phyloP scores from a whole-genome alignment of 2,797 vertebrate genomes.

The Champsocephalus esox region DNA sequence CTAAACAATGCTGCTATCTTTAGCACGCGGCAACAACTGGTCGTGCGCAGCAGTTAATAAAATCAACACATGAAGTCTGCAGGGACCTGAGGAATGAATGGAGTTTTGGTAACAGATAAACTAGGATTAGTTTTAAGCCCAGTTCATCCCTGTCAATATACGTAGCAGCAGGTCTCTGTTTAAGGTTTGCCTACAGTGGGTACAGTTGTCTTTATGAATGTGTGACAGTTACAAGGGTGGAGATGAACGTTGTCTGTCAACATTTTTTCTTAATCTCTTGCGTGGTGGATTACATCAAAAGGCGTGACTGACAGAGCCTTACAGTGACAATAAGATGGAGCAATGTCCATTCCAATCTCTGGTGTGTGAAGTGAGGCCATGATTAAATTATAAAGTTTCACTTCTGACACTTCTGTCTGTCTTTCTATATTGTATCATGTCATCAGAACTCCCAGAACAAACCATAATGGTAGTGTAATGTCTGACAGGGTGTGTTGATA shows the following conservation, averaged over 20 bases:
- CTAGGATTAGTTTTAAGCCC: not conserved
- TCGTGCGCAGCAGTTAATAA: constrained; percentile 40
- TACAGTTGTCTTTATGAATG: constrained; percentile 15
- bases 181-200: not conserved
- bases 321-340: not conserved
- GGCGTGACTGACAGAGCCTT: not conserved
- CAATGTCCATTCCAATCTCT: not conserved
- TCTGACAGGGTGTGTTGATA: too few relatives aligned
- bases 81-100: constrained; percentile 30
- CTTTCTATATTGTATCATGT: not conserved
- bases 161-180: not conserved
- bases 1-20: constrained; percentile 67
- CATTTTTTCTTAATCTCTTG: constrained; percentile 17
- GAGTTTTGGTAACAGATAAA: constrained; percentile 22
- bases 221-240: not conserved
- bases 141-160: not conserved
- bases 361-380: not conserved
- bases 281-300: constrained; percentile 16
- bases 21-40: constrained; percentile 62
- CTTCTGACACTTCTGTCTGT: not conserved
- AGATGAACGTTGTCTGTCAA: constrained; percentile 22
- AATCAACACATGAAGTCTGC: constrained; percentile 36
- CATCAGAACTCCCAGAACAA: not conserved
- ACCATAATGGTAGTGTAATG: too few relatives aligned
- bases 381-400: constrained; percentile 5